A percentile compares a stretch with the other conserved stretches of the same genome.
phyloP scores from a whole-genome alignment of 1,140 invertebrate genomes.

The Penaeus indicus region DNA sequence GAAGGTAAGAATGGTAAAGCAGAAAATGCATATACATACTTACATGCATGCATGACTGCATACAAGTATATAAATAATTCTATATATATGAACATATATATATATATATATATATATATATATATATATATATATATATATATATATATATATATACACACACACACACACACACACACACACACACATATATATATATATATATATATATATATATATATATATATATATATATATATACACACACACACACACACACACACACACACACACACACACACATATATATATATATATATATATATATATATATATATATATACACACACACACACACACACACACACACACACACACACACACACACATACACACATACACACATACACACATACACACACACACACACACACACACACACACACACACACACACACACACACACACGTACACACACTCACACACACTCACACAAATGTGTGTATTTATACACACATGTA shows the following conservation, averaged over 20 bases:
- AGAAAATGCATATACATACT: background rate
- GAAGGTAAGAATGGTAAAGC: too few relatives aligned
- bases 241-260: background rate
- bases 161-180: background rate
- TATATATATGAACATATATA: background rate
- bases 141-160: background rate
- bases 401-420: background rate
- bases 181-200: background rate
- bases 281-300: conserved; percentile 16
- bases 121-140: conserved; percentile 8
- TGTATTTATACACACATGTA: background rate
- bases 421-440: background rate
- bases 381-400: background rate
- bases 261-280: background rate
- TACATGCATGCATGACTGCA: background rate
- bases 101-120: conserved; percentile 3
- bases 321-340: background rate
- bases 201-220: conserved; percentile 20
- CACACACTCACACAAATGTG: background rate
- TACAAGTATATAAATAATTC: background rate
- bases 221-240: background rate
- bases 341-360: background rate
- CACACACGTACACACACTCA: background rate
- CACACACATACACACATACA: background rate
- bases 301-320: conserved; percentile 13